Evolutionary conservation across 2,113 vertebrate genomes (phyloP), one percentile per base, ranked within the genome.

Genomic region (Labeo rohita): DNA sequence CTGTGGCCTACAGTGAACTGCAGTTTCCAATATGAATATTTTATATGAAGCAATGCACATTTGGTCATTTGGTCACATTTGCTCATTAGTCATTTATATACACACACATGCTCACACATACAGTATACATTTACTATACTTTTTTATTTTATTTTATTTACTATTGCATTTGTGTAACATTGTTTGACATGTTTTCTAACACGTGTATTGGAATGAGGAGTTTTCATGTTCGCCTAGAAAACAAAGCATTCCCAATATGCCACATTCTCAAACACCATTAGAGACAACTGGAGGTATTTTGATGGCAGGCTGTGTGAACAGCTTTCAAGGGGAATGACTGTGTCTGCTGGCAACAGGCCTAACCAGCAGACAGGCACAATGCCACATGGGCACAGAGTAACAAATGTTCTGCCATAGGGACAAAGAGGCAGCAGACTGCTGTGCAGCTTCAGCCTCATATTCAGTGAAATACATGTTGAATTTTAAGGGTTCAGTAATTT

Each of bases 351-450:
- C 75, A 54, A 36, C 23, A 34, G 75, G 75, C 49, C 75, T 77
- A 52, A 77, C 75, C 75, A 77, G 75, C 75, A 77, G 75, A 77
- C 75, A 54, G 75, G 75, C 23, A 34, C 23, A 77, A 36, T 77
- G 75, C 75, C 75, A 77, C 75, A 77, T 77, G 50, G 15, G 49
- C 75, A 16, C 75, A 54, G 75, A 6, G 75, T 36, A 77, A 77
- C 50, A 77, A 77, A 77, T 77, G 75, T 77, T 77, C 75, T 77
- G 75, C 75, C 75, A 77, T 3, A 15, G 75, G 28, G 75, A 77
- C 75, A 77, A 77, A 77, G 75, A 52, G 49, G 49, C 74, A 77
- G 74, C 47, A 47, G 73, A 45, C 68, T 45, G 39, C 68, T 45
- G 39, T 45, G 68, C 39, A 21, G 72, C 5, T 52, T 76, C 74